Evolutionary conservation across 2,888 invertebrate species (phyloP).

Genomic region (Phyllotreta striolata): DNA sequence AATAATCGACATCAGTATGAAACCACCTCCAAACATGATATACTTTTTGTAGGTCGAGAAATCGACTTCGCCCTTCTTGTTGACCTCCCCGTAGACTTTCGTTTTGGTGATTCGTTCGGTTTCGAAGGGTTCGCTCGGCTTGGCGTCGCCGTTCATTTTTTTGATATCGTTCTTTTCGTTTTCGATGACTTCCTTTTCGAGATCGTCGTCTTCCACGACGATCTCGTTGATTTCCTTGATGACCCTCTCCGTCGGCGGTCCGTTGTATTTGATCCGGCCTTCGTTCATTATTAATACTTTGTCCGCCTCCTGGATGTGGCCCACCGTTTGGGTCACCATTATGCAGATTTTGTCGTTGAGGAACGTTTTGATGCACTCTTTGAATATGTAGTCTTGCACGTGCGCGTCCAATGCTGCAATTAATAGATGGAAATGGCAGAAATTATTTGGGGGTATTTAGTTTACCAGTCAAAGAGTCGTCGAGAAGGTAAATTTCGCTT

Average conservation of each 20-base stretch:
- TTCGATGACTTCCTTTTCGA: constrained; percentile 55
- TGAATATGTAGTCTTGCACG: constrained; percentile 84
- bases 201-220: constrained; percentile 38
- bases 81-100: constrained; percentile 50
- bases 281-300: constrained; percentile 54
- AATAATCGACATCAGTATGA: constrained; percentile 44
- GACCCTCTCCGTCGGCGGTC: constrained; percentile 71
- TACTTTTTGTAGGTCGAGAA: constrained; percentile 50
- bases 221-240: constrained; percentile 77
- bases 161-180: constrained; percentile 53
- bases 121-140: constrained; percentile 47
- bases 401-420: constrained; percentile 82
- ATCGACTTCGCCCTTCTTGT: constrained; percentile 51
- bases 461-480: constrained; percentile 80
- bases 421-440: too few species aligned
- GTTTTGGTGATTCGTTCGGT: constrained; percentile 32
- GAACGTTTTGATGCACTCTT: constrained; percentile 71
- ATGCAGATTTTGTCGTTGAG: constrained; percentile 73
- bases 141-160: constrained; percentile 49
- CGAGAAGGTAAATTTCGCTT: constrained; percentile 83
- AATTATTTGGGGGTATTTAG: too few species aligned
- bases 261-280: constrained; percentile 66
- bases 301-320: constrained; percentile 66
- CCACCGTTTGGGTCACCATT: constrained; percentile 76
- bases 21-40: constrained; percentile 47